These are phyloP conservation scores for Eudyptes chrysolophus DNA, from an alignment of 2,113 vertebrate genomes.

Conservation along the genomic window DNA sequence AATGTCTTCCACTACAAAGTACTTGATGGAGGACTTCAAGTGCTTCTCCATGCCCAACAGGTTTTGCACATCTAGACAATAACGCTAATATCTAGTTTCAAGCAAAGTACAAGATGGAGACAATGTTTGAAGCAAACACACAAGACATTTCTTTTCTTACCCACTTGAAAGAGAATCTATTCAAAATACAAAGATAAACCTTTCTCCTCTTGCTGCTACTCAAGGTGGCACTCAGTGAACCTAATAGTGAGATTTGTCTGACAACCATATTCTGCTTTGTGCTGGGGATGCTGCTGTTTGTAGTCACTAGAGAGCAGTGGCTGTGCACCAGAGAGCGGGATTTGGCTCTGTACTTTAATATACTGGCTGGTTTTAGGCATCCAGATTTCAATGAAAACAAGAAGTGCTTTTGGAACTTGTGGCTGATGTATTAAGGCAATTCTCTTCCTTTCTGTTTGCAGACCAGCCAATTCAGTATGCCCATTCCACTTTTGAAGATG, in stretches of 20 bases:
- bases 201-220: neutral
- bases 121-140: neutral
- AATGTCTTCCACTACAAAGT: neutral
- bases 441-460: slow-evolving; percentile 40
- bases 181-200: neutral
- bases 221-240: neutral
- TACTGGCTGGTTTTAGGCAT: neutral
- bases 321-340: neutral
- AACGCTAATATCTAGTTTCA: neutral
- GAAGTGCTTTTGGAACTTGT: neutral
- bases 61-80: neutral
- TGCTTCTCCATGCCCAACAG: neutral
- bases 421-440: neutral
- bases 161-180: neutral
- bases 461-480: slow-evolving; percentile 82
- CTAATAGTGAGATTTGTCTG: neutral
- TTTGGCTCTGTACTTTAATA: neutral
- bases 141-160: neutral
- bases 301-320: neutral
- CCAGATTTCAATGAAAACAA: neutral
- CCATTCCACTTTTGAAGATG: slow-evolving; percentile 72
- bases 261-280: neutral
- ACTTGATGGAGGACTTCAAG: neutral
- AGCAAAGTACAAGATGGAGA: neutral
- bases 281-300: neutral